Percentiles rank a stretch among this genome's conserved stretches.
phyloP scores from a whole-genome alignment of 2,797 vertebrate species.

The Sternotherus odoratus region DNA sequence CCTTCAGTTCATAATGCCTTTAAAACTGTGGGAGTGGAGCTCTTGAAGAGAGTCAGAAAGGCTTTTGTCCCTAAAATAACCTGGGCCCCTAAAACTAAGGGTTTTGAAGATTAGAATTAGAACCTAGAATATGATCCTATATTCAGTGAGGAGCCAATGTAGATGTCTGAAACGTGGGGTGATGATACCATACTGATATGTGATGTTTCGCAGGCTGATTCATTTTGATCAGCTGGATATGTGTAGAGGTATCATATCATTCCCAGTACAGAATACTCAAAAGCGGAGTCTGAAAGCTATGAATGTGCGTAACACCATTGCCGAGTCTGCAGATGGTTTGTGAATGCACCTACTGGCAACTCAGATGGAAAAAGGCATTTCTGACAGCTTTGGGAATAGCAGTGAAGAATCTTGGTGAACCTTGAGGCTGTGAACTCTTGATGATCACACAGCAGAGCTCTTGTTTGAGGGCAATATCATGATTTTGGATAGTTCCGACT shows the following conservation, averaged over 20 bases:
- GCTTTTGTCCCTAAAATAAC: slow-evolving; percentile 25
- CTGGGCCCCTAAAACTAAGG: background rate
- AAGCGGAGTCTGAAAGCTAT: slow-evolving; percentile 48
- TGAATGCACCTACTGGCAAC: slow-evolving; percentile 53
- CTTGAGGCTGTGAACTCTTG: slow-evolving; percentile 33
- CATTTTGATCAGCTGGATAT: slow-evolving; percentile 56
- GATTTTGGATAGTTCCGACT: slow-evolving; percentile 42
- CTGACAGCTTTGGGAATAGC: slow-evolving; percentile 40
- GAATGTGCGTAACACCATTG: slow-evolving; percentile 38
- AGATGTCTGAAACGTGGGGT: background rate
- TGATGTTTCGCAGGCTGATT: slow-evolving; percentile 55
- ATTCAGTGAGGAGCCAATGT: background rate
- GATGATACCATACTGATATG: slow-evolving; percentile 38
- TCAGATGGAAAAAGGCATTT: slow-evolving; percentile 60
- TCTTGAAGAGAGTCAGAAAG: slow-evolving; percentile 5
- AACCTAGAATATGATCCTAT: slow-evolving; percentile 11
- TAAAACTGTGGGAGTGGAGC: background rate
- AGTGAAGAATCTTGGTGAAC: slow-evolving; percentile 30
- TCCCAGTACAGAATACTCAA: fast-evolving
- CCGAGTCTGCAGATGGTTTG: slow-evolving; percentile 65
- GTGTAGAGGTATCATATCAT: slow-evolving; percentile 21
- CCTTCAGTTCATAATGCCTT: background rate
- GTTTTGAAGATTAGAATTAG: slow-evolving; percentile 60
- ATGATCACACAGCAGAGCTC: slow-evolving; percentile 19
- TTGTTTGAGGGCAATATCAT: background rate